Evolutionary conservation across 2,113 vertebrate species (phyloP), one percentile per base, ranked within the genome.

Genomic region (Calcarius ornatus): DNA sequence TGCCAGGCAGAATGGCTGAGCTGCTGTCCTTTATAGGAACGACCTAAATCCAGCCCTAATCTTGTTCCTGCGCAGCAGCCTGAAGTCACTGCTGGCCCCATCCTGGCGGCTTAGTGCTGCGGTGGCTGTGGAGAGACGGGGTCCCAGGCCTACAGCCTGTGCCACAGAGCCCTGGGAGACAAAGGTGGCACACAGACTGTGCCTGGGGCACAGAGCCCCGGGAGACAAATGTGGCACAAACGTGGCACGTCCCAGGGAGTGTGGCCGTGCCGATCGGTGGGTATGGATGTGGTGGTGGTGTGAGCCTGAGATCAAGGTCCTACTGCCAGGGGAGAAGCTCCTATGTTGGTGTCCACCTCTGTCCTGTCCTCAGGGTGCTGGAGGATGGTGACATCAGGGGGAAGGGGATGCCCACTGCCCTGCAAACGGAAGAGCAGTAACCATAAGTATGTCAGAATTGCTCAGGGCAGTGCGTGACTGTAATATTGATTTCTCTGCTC

Each of bases 301-400:
- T 38, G 48, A 84, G 53, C 47, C 30, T 6, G 3, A 56, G 35
- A 16, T 7, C 42, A 24, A 42, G 30, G 45, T 61, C 21, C 33
- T 24, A 25, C 60, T 66, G 59, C 56, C 40, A 40, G 38, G 0
- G 0, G 30, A 63, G 35, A 54, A 20, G 19, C 30, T 40, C 17
- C 43, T 0, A 1, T 50, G 27, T 12, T 2, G 1, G 5, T 0
- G 1, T 24, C 42, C 3, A 0, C 3, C 13, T 45, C 27, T 0
- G 0, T 3, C 5, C 10, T 27, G 11, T 68, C 53, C 48, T 42
- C 9, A 3, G 4, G 9, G 10, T 1, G 2, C 50, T 15, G 9
- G 16, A 45, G 42, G 42, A 7, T 24, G 60, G 22, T 0, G 23
- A 69, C 24, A 6, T 7, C 4, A 5, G 12, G 6, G 48, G 43